These are phyloP conservation scores for Puffinus mauretanicus DNA, from an alignment of 2,113 vertebrate species.

Conservation along the genomic window DNA sequence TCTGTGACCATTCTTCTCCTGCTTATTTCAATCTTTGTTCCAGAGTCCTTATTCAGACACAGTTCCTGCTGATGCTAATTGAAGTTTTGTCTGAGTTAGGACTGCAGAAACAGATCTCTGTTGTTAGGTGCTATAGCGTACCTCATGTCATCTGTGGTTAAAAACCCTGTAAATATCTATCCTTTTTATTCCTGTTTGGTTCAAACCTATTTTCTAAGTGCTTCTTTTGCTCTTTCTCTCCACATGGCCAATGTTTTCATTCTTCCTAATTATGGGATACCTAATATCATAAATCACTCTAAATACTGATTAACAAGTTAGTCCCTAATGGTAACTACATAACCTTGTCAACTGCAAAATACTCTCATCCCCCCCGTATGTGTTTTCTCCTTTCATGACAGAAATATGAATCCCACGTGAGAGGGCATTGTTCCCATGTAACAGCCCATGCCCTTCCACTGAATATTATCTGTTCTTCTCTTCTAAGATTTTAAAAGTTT, in stretches of 20 bases:
- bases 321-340: neutral
- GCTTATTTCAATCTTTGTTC: neutral
- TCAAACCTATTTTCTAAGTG: neutral
- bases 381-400: neutral
- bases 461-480: neutral
- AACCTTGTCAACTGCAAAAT: neutral
- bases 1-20: neutral
- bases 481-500: slow-evolving; percentile 13
- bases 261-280: neutral
- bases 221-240: neutral
- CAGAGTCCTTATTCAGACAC: neutral
- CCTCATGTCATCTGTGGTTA: neutral
- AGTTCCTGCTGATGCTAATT: neutral
- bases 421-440: neutral
- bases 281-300: neutral
- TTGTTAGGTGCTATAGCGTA: neutral
- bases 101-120: neutral
- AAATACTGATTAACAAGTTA: neutral
- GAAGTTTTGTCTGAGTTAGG: neutral
- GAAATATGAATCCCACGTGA: neutral
- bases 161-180: neutral
- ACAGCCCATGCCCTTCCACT: neutral
- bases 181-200: neutral
- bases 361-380: neutral
- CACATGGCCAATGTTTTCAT: neutral